phyloP scores from a whole-genome alignment of 2,797 vertebrate species.

The Enteromius paludinosus region DNA sequence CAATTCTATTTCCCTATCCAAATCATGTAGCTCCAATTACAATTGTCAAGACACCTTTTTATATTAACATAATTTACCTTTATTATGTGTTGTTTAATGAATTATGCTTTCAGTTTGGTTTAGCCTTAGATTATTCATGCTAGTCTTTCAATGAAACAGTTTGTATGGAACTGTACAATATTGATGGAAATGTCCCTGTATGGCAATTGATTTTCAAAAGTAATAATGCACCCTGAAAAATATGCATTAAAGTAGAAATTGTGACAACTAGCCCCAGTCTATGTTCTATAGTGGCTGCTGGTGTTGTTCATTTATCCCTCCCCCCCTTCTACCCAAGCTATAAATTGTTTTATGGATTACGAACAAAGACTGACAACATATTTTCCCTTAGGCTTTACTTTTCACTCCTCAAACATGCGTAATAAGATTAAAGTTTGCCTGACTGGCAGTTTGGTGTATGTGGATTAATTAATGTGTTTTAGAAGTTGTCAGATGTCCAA shows the following conservation, averaged over 20 bases:
- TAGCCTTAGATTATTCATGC: background rate
- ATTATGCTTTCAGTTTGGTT: background rate
- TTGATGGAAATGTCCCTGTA: background rate
- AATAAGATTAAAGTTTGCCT: constrained; percentile 37
- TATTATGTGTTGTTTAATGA: background rate
- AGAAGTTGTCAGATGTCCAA: constrained; percentile 29
- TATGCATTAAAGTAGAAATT: background rate
- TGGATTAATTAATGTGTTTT: constrained; percentile 41
- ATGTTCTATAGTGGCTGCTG: background rate
- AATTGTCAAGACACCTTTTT: too few relatives aligned
- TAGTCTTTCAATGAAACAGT: background rate
- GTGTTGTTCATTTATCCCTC: background rate
- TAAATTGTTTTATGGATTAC: constrained; percentile 15
- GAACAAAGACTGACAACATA: constrained; percentile 5
- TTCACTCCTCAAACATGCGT: constrained; percentile 5
- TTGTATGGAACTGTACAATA: background rate
- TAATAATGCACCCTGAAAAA: background rate
- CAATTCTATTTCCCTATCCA: too few relatives aligned
- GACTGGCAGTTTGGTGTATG: constrained; percentile 40
- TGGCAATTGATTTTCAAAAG: background rate
- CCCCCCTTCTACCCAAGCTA: background rate
- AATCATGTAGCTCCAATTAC: too few relatives aligned
- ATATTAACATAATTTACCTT: background rate
- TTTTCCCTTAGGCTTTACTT: constrained; percentile 10
- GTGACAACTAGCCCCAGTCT: background rate